phyloP scores from a whole-genome alignment of 2,113 vertebrate species.

The Heterochromis multidens region DNA sequence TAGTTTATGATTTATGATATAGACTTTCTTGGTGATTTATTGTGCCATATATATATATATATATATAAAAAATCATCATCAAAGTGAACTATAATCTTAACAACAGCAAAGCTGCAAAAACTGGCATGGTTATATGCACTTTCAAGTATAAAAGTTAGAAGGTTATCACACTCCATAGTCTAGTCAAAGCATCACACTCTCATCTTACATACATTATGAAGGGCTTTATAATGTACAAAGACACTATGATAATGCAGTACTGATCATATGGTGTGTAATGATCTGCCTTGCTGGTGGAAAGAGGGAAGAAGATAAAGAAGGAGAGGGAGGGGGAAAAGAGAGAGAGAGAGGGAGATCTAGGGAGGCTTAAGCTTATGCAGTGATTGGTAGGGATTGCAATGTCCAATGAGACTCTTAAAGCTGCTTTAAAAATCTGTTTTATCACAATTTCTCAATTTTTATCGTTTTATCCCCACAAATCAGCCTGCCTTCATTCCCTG shows the following conservation, averaged over 20 bases:
- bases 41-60: neutral
- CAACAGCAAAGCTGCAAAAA: neutral
- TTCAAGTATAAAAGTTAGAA: neutral
- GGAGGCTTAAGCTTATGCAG: constrained; percentile 44
- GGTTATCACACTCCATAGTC: neutral
- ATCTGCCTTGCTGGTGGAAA: neutral
- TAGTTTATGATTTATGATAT: neutral
- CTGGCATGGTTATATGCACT: neutral
- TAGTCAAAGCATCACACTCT: neutral
- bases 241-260: constrained; percentile 3
- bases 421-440: constrained; percentile 64
- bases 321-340: neutral
- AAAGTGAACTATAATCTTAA: neutral
- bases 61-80: neutral
- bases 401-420: constrained; percentile 65
- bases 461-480: constrained; percentile 55
- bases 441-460: constrained; percentile 51
- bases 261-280: constrained; percentile 10
- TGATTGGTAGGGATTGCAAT: constrained; percentile 61
- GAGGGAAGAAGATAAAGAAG: constrained; percentile 13
- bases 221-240: neutral
- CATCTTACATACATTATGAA: neutral
- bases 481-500: constrained; percentile 28
- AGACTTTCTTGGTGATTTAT: neutral
- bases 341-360: constrained; percentile 2